Evolutionary conservation across 1,140 invertebrate genomes (phyloP).

Genomic region (Pseudomyrmex gracilis): DNA sequence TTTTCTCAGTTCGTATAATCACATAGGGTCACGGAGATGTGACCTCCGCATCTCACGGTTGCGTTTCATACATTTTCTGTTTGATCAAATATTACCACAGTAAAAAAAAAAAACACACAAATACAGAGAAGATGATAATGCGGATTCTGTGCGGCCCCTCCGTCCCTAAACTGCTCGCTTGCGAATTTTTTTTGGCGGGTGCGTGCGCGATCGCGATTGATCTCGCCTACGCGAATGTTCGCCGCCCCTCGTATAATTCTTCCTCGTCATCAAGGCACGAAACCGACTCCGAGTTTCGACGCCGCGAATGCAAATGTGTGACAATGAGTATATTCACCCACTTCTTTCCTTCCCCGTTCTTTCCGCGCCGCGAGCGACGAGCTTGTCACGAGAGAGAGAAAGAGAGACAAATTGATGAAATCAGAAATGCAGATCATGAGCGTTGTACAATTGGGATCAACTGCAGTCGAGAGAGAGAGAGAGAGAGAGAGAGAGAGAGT

Average conservation of each 20-base stretch:
- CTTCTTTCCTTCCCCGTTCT: not conserved
- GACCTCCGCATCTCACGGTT: constrained; percentile 64
- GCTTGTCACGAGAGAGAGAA: constrained; percentile 64
- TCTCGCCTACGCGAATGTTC: constrained; percentile 4
- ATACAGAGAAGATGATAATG: not conserved
- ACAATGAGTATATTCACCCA: constrained; percentile 19
- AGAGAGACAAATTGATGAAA: constrained; percentile 80
- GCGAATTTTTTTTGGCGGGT: not conserved
- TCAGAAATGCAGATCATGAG: constrained; percentile 80
- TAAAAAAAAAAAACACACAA: not conserved
- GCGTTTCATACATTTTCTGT: constrained; percentile 7
- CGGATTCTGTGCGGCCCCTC: not conserved
- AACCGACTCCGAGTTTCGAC: constrained; percentile 32
- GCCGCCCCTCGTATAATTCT: constrained; percentile 43
- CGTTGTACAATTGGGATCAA: constrained; percentile 73
- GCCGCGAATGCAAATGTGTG: constrained; percentile 66
- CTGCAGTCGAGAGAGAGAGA: not conserved
- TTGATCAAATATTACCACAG: not conserved
- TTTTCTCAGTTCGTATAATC: constrained; percentile 79
- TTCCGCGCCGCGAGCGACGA: constrained; percentile 42
- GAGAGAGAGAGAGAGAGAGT: too few species aligned
- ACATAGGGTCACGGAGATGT: constrained; percentile 78
- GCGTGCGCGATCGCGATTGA: constrained; percentile 41
- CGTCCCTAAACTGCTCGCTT: not conserved
- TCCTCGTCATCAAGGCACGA: constrained; percentile 27